Evolutionary conservation across 2,888 invertebrate genomes (phyloP).

Genomic region (Physocephala rufipes): DNA sequence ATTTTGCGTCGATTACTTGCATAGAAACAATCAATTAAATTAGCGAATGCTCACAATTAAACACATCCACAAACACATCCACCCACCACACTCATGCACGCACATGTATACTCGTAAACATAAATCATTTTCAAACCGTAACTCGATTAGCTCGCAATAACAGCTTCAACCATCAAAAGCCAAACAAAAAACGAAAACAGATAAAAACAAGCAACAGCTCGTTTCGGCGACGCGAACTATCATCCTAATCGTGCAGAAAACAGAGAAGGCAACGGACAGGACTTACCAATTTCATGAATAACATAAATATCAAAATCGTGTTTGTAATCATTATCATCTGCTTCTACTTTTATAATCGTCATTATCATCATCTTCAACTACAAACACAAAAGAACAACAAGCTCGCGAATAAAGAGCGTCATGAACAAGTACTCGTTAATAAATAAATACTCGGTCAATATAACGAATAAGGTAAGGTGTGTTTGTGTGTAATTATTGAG

Average conservation of each 20-base stretch:
- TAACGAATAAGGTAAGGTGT: conserved; percentile 9
- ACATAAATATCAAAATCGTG: conserved; percentile 11
- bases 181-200: neutral
- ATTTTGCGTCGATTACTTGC: no score
- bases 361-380: conserved; percentile 1
- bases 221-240: no score
- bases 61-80: no score
- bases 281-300: conserved; percentile 22
- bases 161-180: neutral
- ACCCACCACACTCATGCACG: no score
- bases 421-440: conserved; percentile 22
- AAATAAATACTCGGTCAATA: conserved; percentile 1
- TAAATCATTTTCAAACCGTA: no score
- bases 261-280: conserved; percentile 2
- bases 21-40: no score
- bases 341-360: no score
- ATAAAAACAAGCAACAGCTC: neutral
- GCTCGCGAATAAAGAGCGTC: neutral
- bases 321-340: no score
- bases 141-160: no score
- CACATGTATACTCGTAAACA: no score
- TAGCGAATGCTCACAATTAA: neutral
- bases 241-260: neutral
- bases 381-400: neutral
- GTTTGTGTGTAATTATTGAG: conserved; percentile 6